phyloP scores from a whole-genome alignment of 2,888 invertebrate genomes.

The Eupithecia vulgata region DNA sequence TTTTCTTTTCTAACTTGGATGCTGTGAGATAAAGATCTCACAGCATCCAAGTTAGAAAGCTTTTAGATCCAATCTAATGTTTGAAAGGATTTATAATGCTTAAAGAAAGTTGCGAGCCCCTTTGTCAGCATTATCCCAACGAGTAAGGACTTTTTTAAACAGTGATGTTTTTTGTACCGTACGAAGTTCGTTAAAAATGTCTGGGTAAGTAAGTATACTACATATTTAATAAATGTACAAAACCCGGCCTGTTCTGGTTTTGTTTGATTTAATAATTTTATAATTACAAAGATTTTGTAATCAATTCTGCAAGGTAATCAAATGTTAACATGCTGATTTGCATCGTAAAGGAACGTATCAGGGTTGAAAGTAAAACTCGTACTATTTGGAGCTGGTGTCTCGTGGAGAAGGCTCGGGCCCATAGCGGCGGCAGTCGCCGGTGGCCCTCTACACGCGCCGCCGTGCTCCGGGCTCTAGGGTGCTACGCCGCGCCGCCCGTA shows the following conservation, averaged over 20 bases:
- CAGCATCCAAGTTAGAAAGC: conserved; percentile 1
- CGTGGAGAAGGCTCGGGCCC: conserved; percentile 21
- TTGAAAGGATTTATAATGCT: conserved; percentile 5
- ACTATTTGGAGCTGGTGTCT: background rate
- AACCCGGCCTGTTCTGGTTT: no score
- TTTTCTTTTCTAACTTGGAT: no score
- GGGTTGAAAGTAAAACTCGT: background rate
- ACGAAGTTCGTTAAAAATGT: background rate
- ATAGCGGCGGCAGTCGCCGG: conserved; percentile 30
- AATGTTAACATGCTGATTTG: background rate
- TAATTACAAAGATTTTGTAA: background rate
- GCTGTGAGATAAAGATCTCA: no score
- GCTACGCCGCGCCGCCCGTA: conserved; percentile 25
- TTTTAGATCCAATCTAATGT: conserved; percentile 6
- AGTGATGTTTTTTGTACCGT: background rate
- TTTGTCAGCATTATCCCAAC: background rate
- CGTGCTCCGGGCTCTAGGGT: conserved; percentile 19
- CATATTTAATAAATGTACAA: background rate
- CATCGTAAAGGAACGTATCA: background rate
- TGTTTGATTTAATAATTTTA: no score
- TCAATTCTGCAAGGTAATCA: background rate
- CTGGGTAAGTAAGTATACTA: background rate
- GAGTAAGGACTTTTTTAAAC: background rate
- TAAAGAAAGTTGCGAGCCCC: background rate
- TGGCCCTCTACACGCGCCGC: conserved; percentile 13